A percentile compares a stretch with the other conserved stretches of the same genome.
Evolutionary conservation across 2,113 vertebrate species (phyloP).

Genomic region (Menidia beryllina): DNA sequence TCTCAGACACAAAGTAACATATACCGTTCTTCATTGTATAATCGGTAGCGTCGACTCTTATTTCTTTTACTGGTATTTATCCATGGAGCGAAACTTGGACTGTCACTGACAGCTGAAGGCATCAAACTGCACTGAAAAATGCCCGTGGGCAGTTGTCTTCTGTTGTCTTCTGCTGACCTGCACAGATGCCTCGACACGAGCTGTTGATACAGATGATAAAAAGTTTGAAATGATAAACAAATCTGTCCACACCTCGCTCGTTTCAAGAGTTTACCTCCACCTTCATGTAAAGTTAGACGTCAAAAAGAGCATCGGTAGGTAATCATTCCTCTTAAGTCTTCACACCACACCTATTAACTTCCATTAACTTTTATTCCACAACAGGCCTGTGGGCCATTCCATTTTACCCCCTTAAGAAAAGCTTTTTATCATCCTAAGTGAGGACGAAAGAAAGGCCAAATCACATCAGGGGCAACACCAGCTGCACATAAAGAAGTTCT

Average conservation of each 20-base stretch:
- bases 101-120: neutral
- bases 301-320: neutral
- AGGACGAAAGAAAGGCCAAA: slow-evolving; percentile 72
- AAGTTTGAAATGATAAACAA: no score
- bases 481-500: slow-evolving; percentile 78
- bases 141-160: neutral
- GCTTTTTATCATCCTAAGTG: slow-evolving; percentile 75
- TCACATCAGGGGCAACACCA: slow-evolving; percentile 80
- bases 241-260: no score
- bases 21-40: neutral
- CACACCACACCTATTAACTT: slow-evolving; percentile 25
- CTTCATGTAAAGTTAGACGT: slow-evolving; percentile 28
- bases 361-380: slow-evolving; percentile 50
- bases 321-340: slow-evolving; percentile 5
- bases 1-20: neutral
- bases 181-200: no score
- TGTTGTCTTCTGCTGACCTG: no score
- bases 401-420: slow-evolving; percentile 46
- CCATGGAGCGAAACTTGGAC: neutral
- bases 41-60: no score
- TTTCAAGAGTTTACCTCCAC: neutral
- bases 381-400: slow-evolving; percentile 46
- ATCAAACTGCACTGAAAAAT: neutral
- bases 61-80: neutral
- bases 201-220: no score